Evolutionary conservation across 2,797 vertebrate species (phyloP).

Genomic region (Lithobates sylvaticus): DNA sequence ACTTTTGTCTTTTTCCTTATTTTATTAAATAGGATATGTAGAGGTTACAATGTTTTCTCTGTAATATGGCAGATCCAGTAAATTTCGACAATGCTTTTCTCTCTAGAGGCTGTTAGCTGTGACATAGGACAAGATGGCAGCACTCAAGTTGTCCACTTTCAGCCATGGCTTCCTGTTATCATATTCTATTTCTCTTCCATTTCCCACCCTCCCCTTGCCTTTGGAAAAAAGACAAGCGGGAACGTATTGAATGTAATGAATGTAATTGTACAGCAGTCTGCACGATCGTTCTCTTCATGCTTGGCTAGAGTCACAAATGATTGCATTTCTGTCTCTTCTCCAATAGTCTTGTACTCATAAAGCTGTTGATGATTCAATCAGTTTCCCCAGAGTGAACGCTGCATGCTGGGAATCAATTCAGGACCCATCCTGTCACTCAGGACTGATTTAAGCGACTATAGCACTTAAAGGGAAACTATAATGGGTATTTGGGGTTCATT

Average conservation of each 20-base stretch:
- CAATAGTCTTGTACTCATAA: not conserved
- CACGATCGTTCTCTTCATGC: slow-evolving; percentile 12
- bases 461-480: too few species aligned
- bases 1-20: not conserved
- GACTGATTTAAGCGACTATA: not conserved
- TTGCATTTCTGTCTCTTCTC: not conserved
- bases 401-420: slow-evolving; percentile 5
- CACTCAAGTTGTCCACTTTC: not conserved
- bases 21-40: not conserved
- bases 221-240: not conserved
- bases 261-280: not conserved
- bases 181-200: not conserved
- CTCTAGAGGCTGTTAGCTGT: not conserved
- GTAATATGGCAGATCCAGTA: not conserved
- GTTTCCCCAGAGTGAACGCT: not conserved
- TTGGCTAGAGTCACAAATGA: not conserved
- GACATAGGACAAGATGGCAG: not conserved
- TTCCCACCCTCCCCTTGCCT: not conserved
- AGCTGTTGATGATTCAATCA: not conserved
- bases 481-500: too few species aligned
- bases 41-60: not conserved
- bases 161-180: not conserved
- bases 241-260: not conserved
- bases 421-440: not conserved
- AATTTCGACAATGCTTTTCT: not conserved